Percentiles rank a stretch among this genome's conserved stretches.
These are phyloP conservation scores for Pelmatolapia mariae DNA, from an alignment of 2,113 vertebrate genomes.

Conservation along the genomic window DNA sequence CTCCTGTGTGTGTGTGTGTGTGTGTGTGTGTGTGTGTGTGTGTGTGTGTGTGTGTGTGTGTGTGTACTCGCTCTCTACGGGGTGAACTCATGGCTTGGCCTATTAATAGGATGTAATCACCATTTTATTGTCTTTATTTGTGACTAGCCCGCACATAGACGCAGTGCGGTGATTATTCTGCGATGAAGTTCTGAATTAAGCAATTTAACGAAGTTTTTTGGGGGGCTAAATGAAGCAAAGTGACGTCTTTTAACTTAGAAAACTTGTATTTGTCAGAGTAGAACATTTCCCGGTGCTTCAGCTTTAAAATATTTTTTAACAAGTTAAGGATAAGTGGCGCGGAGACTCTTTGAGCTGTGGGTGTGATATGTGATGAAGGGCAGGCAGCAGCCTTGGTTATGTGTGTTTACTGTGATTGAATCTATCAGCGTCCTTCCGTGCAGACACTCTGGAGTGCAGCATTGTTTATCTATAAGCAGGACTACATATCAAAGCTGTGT, in stretches of 20 bases:
- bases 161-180: background rate
- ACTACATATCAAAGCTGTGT: background rate
- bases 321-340: background rate
- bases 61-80: background rate
- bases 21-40: background rate
- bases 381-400: background rate
- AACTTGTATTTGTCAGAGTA: background rate
- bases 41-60: background rate
- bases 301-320: background rate
- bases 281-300: background rate
- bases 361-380: background rate
- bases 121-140: conserved; percentile 14
- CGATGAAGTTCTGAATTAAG: background rate
- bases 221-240: background rate
- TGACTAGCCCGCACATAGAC: background rate
- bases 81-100: conserved; percentile 3
- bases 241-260: background rate
- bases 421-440: background rate
- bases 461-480: background rate
- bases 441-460: background rate
- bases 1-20: background rate
- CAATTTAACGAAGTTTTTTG: background rate
- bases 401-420: background rate
- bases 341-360: background rate
- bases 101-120: conserved; percentile 44